Evolutionary conservation across 2,888 invertebrate species (phyloP).

Genomic region (Scrobipalpa costella): DNA sequence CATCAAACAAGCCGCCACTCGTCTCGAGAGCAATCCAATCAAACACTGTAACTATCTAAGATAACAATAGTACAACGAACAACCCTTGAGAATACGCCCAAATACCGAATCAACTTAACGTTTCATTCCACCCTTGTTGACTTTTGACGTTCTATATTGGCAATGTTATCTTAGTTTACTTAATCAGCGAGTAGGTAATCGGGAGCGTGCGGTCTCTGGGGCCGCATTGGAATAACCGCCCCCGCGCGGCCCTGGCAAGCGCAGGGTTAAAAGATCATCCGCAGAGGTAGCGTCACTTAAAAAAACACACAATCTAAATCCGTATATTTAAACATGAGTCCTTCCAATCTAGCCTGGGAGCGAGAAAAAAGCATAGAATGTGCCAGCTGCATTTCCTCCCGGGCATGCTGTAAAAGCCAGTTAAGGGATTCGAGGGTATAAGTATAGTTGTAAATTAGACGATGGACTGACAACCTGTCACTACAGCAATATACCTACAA

Average conservation of each 20-base stretch:
- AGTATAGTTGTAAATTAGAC: no score
- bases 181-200: slow-evolving; percentile 74
- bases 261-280: slow-evolving; percentile 43
- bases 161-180: slow-evolving; percentile 80
- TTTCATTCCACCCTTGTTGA: slow-evolving; percentile 77
- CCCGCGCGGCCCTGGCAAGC: slow-evolving; percentile 40
- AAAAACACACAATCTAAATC: no score
- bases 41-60: slow-evolving; percentile 73
- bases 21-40: slow-evolving; percentile 74
- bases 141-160: slow-evolving; percentile 74
- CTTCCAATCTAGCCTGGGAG: no score
- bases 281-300: no score
- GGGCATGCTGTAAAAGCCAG: no score
- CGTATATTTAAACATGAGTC: no score
- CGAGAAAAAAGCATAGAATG: no score
- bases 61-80: slow-evolving; percentile 63
- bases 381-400: no score
- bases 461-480: no score
- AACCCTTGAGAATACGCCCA: slow-evolving; percentile 74
- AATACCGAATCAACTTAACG: slow-evolving; percentile 77
- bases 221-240: slow-evolving; percentile 71
- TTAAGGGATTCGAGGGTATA: no score
- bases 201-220: slow-evolving; percentile 63
- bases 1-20: slow-evolving; percentile 63
- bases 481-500: no score